Percentiles rank a stretch among this genome's conserved stretches.
phyloP scores from a whole-genome alignment of 2,113 vertebrate genomes.

The Danionella cerebrum region DNA sequence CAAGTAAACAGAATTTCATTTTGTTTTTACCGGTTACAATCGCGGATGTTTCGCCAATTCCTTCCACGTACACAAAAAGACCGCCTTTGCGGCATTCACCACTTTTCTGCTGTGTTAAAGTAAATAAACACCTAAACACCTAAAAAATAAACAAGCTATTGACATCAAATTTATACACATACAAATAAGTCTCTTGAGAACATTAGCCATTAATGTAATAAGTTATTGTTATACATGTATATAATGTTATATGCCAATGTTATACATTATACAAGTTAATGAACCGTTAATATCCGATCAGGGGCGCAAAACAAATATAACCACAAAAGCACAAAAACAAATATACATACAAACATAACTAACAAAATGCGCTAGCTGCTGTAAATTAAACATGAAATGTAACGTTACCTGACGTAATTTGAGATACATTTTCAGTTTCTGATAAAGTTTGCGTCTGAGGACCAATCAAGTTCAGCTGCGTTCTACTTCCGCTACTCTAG shows the following conservation, averaged over 20 bases:
- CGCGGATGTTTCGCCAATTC: neutral
- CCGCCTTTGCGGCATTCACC: neutral
- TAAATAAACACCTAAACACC: conserved; percentile 9
- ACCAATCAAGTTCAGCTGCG: no score
- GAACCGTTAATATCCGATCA: no score
- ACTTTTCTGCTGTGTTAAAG: neutral
- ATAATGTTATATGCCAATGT: no score
- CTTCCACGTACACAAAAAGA: neutral
- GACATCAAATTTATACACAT: neutral
- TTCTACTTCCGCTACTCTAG: neutral
- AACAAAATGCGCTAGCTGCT: neutral
- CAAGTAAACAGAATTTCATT: neutral
- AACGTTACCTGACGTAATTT: no score
- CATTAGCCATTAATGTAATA: no score
- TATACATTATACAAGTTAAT: no score
- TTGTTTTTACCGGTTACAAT: conserved; percentile 12
- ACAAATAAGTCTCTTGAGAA: neutral
- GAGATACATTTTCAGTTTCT: neutral
- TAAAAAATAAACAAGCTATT: neutral
- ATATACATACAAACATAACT: neutral
- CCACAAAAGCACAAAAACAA: neutral
- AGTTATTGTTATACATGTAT: no score
- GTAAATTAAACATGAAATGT: neutral
- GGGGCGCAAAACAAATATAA: no score
- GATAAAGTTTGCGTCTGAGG: neutral